Evolutionary conservation across 37 sponge, comb jelly and placozoan species (phyloP), one percentile per base, ranked within the genome.

Genomic region (Petrosia ficiformis): DNA sequence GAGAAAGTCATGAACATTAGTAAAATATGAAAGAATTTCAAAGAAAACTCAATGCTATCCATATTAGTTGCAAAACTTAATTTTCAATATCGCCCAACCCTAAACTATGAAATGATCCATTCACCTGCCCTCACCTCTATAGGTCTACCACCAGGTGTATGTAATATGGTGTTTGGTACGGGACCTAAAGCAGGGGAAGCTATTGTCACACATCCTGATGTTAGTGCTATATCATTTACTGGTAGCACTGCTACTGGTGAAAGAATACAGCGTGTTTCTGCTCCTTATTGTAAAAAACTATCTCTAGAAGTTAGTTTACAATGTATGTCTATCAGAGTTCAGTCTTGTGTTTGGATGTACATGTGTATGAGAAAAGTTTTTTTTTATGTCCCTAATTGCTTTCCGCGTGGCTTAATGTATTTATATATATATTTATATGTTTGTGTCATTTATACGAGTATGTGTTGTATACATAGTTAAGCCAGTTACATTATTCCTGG

Each of bases 111-210:
- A n/a, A n/a, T n/a, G n/a, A n/a, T n/a, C n/a, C n/a, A n/a, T n/a
- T n/a, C n/a, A n/a, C n/a, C n/a, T n/a, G n/a, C n/a, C n/a, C n/a
- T n/a, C n/a, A n/a, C n/a, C 34, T 52, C 59, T 34, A 25, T 73
- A 86, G 94, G 92, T 42, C 81, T 95, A 4, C 95, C 95, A 42
- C 66, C 89, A 44, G 95, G 95, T 74, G 95, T 95, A 42, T 95
- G 88, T 59, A 95, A 95, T 65, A 69, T 95, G 19, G 95, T 95
- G 69, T 95, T 80, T 81, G 95, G 95, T 21, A 41, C 77, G 33
- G 95, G 95, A 16, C 89, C 92, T 31, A 48, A 64, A 32, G 87
- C 92, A 24, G 95, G 95, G 19, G 85, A 86, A 67, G 86, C 89
- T n/a, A 32, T 95, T 4, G 89, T 91, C 38, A 67, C 42, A 48